A percentile compares a stretch with the other conserved stretches of the same genome.
These are phyloP conservation scores for Sinotaia quadrata DNA, from an alignment of 2,888 invertebrate genomes.

Conservation along the genomic window DNA sequence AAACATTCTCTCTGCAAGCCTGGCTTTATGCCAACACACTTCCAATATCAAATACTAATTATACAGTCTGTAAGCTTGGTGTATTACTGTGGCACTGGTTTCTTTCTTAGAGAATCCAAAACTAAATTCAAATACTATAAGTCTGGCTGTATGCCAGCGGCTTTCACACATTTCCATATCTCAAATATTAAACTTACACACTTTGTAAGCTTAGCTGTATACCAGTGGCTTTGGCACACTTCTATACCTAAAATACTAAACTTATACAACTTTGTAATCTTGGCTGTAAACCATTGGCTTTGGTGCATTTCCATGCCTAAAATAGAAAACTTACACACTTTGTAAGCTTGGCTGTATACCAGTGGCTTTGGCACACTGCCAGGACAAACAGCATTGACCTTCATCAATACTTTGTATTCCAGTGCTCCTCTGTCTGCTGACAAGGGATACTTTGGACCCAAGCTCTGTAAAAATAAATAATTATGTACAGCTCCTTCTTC, in stretches of 20 bases:
- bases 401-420: constrained; percentile 46
- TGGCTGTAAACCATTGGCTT: not conserved
- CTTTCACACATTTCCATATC: not conserved
- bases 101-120: no score
- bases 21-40: no score
- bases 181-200: no score
- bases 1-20: no score
- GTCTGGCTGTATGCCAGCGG: not conserved
- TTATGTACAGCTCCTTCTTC: not conserved
- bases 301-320: not conserved
- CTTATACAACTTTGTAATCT: no score
- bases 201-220: constrained; percentile 31
- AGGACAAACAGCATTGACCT: constrained; percentile 42
- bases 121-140: not conserved
- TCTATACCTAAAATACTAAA: no score
- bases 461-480: constrained; percentile 40
- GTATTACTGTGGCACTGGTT: no score
- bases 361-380: constrained; percentile 49
- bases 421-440: constrained; percentile 39
- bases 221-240: constrained; percentile 47
- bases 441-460: constrained; percentile 52
- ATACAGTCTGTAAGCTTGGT: no score
- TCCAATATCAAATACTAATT: no score
- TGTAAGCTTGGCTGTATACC: constrained; percentile 35
- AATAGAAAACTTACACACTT: constrained; percentile 40